A percentile compares a stretch with the other conserved stretches of the same genome.
phyloP scores from a whole-genome alignment of 1,140 invertebrate genomes.

The fruit fly (Drosophila melanogaster) region Release_6_plus_ISO1_MT NT_033777.3:26959501-26960000 shows the following conservation, averaged over 20 bases:
- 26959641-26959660: conserved; percentile 49
- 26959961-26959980: conserved; percentile 59
- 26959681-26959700: conserved; percentile 32
- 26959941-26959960: conserved; percentile 33
- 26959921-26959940: conserved; percentile 26
- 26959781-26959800: conserved; percentile 12
- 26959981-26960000: conserved; percentile 45
- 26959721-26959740: conserved; percentile 15
- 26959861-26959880: conserved; percentile 27
- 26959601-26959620: conserved; percentile 43
- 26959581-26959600: conserved; percentile 13
- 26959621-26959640: conserved; percentile 51
- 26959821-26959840: conserved; percentile 26
- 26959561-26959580: not conserved
- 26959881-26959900: conserved; percentile 34
- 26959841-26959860: conserved; percentile 33
- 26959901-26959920: conserved; percentile 20
- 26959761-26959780: conserved; percentile 37
- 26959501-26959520: conserved; percentile 71
- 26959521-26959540: conserved; percentile 70
- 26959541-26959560: conserved; percentile 29
- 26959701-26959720: not conserved
- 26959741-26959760: conserved; percentile 33
- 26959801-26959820: conserved; percentile 16
- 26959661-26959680: conserved; percentile 63